A percentile compares a stretch with the other conserved stretches of the same genome.
Conservation (phyloP, 2,113 vertebrate genomes). For the Furnarius figulus region DNA sequence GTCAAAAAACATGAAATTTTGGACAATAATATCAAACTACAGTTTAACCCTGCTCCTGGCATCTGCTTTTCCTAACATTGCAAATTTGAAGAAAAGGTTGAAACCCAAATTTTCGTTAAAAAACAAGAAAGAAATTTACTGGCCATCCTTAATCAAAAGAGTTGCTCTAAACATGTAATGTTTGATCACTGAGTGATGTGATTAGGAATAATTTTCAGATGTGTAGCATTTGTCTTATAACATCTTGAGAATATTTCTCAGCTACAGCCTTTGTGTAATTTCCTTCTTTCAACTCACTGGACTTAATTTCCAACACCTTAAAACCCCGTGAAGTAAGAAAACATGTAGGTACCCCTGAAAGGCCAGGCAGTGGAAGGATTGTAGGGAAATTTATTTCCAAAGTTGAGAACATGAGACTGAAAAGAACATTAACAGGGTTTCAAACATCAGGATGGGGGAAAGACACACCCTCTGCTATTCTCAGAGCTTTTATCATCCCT, state of each 20-base stretch:
- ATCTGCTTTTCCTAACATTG: background rate
- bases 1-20: background rate
- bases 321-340: no score
- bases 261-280: background rate
- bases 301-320: background rate
- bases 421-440: no score
- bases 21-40: background rate
- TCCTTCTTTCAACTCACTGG: background rate
- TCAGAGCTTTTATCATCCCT: no score
- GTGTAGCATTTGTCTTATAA: background rate
- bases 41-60: background rate
- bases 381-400: no score
- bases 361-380: no score
- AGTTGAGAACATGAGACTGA: no score
- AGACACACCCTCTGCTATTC: no score
- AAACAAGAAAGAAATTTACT: background rate
- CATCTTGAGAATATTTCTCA: background rate
- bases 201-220: background rate
- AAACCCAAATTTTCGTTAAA: background rate
- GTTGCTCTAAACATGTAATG: background rate
- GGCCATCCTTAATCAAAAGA: background rate
- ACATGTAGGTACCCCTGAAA: no score
- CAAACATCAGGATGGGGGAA: no score
- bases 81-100: background rate
- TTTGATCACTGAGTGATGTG: background rate